phyloP scores from a whole-genome alignment of 1,140 invertebrate species.

The Wiebesia pumilae region DNA sequence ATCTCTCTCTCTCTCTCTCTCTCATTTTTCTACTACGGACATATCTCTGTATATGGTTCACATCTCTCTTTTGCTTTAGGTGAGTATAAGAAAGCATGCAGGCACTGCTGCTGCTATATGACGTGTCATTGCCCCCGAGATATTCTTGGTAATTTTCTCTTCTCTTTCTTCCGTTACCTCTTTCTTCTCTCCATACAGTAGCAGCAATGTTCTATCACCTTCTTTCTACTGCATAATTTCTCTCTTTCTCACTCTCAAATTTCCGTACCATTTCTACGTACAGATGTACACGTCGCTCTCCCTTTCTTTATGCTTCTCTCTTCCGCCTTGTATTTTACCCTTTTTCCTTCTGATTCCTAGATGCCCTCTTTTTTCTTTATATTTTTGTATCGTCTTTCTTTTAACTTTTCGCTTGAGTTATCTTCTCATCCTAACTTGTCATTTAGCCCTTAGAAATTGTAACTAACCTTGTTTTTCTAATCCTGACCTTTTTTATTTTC shows the following conservation, averaged over 20 bases:
- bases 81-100: neutral
- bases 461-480: neutral
- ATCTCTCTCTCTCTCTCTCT: neutral
- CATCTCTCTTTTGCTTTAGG: constrained; percentile 39
- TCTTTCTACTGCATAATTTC: neutral
- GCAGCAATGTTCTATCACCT: constrained; percentile 16
- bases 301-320: neutral
- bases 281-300: neutral
- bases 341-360: neutral
- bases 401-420: neutral
- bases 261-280: neutral
- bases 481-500: neutral
- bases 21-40: neutral
- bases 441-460: neutral
- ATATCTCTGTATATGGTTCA: constrained; percentile 26
- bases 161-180: constrained; percentile 28
- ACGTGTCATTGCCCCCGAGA: constrained; percentile 54
- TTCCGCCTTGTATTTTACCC: neutral
- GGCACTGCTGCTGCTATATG: constrained; percentile 33
- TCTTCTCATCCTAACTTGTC: neutral
- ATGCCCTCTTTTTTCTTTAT: neutral
- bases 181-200: constrained; percentile 19
- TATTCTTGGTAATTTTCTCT: constrained; percentile 55
- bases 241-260: constrained; percentile 11
- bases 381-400: neutral